Conservation (phyloP, 30 jellyfish, hydroid and myxozoan species). For the Aurelia sp. region DNA sequence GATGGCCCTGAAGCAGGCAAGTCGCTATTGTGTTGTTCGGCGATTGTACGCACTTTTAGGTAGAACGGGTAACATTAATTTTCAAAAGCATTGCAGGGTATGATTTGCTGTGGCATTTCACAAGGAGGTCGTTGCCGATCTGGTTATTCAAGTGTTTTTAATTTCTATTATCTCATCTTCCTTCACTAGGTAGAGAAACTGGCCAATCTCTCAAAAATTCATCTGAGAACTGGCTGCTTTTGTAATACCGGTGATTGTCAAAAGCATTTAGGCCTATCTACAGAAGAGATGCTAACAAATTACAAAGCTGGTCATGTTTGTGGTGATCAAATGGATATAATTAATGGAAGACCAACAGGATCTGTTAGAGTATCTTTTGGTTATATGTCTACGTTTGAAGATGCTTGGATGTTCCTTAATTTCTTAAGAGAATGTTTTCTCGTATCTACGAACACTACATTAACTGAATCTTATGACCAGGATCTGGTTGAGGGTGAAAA, state of each 20-base stretch:
- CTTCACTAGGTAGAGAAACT: slow-evolving; percentile 57
- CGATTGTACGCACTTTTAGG: no score
- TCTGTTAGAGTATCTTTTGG: slow-evolving; percentile 75
- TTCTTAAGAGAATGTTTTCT: slow-evolving; percentile 57
- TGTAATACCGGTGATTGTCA: slow-evolving; percentile 79
- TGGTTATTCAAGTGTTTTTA: no score
- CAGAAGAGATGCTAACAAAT: slow-evolving; percentile 57
- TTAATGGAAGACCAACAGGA: slow-evolving; percentile 71
- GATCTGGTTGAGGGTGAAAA: no score
- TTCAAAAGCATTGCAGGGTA: no score
- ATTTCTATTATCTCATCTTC: no score
- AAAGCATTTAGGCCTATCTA: slow-evolving; percentile 54
- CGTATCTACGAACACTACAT: neutral
- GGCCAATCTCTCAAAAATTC: slow-evolving; percentile 56
- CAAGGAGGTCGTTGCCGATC: no score
- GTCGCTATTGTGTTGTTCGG: no score
- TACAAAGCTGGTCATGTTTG: slow-evolving; percentile 76
- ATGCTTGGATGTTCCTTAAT: slow-evolving; percentile 50
- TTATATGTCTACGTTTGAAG: slow-evolving; percentile 56
- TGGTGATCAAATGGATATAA: slow-evolving; percentile 68
- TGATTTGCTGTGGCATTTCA: no score
- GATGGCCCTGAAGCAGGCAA: no score
- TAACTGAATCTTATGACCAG: no score
- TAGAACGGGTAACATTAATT: no score
- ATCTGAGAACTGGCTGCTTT: slow-evolving; percentile 68